Percentiles rank a stretch among this genome's conserved stretches.
Conservation (phyloP, 2,888 invertebrate genomes). For the Plebejus argus region DNA sequence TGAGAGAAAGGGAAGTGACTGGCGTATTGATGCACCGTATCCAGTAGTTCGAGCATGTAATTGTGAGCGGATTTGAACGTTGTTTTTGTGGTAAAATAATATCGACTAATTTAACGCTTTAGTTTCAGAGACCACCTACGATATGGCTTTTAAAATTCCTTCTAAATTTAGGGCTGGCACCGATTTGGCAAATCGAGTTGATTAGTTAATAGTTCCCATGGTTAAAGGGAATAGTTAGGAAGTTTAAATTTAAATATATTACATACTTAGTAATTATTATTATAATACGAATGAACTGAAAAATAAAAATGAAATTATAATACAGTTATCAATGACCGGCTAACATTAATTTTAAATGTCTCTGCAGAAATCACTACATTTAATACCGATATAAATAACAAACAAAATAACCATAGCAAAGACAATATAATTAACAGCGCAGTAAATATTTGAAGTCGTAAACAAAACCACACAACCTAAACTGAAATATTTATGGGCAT, state of each 20-base stretch:
- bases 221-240: not conserved
- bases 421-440: slow-evolving; percentile 17
- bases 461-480: slow-evolving; percentile 8
- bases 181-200: slow-evolving; percentile 3
- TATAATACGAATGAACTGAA: not conserved
- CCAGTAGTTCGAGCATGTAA: slow-evolving; percentile 52
- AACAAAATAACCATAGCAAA: slow-evolving; percentile 3
- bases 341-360: not conserved
- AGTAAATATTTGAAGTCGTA: slow-evolving; percentile 16
- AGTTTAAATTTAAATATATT: not conserved
- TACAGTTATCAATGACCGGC: not conserved
- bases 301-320: too few relatives aligned
- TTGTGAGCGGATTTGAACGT: slow-evolving; percentile 59
- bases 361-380: not conserved
- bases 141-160: slow-evolving; percentile 33
- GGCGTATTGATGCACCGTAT: slow-evolving; percentile 55
- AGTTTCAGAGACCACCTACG: slow-evolving; percentile 35
- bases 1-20: slow-evolving; percentile 64
- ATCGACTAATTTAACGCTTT: slow-evolving; percentile 34
- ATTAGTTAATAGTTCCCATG: not conserved
- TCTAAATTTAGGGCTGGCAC: slow-evolving; percentile 12
- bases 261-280: too few relatives aligned
- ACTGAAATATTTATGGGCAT: slow-evolving; percentile 18
- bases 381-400: not conserved
- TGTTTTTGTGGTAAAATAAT: slow-evolving; percentile 52